Evolutionary conservation across 92 coral and sea anemone genomes (phyloP).

Genomic region (Ricordea florida): DNA sequence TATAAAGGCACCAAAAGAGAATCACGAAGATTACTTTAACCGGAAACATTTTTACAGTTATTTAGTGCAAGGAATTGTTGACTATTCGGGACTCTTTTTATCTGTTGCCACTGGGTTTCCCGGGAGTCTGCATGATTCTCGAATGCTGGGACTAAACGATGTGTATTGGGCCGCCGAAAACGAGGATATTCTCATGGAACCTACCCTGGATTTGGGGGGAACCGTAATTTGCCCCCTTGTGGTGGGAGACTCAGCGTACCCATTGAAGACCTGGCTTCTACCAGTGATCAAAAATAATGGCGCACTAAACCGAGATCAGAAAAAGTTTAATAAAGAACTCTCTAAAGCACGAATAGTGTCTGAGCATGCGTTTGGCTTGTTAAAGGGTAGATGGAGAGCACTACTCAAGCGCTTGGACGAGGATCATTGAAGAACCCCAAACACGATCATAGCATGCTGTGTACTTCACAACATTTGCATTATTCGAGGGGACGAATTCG

Average conservation of each 20-base stretch:
- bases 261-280: constrained; percentile 57
- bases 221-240: constrained; percentile 39
- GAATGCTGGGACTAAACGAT: constrained; percentile 44
- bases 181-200: constrained; percentile 39
- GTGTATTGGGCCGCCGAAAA: constrained; percentile 34
- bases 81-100: constrained; percentile 34
- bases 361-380: constrained; percentile 49
- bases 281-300: constrained; percentile 46
- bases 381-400: constrained; percentile 57
- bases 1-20: constrained; percentile 37
- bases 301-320: constrained; percentile 54
- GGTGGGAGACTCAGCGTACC: constrained; percentile 55
- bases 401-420: constrained; percentile 44
- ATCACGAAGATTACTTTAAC: constrained; percentile 42
- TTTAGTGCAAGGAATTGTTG: constrained; percentile 56
- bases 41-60: constrained; percentile 49
- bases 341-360: constrained; percentile 47
- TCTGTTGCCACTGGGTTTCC: constrained; percentile 52
- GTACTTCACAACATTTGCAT: constrained; percentile 69
- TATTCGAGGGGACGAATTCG: constrained; percentile 36
- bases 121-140: constrained; percentile 54
- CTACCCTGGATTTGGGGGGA: constrained; percentile 28
- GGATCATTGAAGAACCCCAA: constrained; percentile 41
- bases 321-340: constrained; percentile 44
- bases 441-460: constrained; percentile 62